Base-by-base conservation (phyloP, 2,888 invertebrate species). In the Agrotis ipsilon region DNA sequence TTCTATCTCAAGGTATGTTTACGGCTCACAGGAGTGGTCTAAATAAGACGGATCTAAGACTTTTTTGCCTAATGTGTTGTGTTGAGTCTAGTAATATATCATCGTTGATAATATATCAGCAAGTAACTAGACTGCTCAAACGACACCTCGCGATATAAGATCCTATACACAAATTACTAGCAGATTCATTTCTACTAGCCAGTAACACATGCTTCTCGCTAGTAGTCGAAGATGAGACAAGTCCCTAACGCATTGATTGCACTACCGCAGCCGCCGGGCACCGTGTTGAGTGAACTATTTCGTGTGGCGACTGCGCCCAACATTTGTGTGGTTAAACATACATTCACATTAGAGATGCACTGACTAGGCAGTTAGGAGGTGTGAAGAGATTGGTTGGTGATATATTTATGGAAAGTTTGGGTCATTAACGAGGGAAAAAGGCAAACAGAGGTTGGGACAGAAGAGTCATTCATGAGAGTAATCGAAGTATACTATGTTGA, bases 261-360 rank as follows among this genome's bases (percentile, higher is more conserved):
- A 21, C 60, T 14, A 11, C 55, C 48, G 43, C 60, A 11, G 14
- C 55, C 48, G 57, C 51, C 14, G 69, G 43, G 14, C 46, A 32
- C 24, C 19, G 55, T 61, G 82, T 27, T 68, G 74, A 81, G 65
- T 75, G 79, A 81, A 70, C 69, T 64, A 78, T 81, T 75, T 75
- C 81, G 68, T 74, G 60, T 48, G 46, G 66, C 1, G 51, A 65
- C 61, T 79, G 58, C 71, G 74, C 52, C 48, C 39, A 74, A 64
- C 78, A 69, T 69, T 75, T 70, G 63, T 78, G 68, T 63, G 18
- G 70, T 80, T 71, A 61, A 71, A 80, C 67, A 78, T 46, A 72
- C 77, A 61, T 64, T 64, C 61, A 67, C 58, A 65, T 71, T 55
- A 65, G 39, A 60, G 43, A 65, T 76, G 48, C 61, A 68, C 49